Conservation (phyloP, 2,797 vertebrate genomes). For the Eutrigla gurnardus region DNA sequence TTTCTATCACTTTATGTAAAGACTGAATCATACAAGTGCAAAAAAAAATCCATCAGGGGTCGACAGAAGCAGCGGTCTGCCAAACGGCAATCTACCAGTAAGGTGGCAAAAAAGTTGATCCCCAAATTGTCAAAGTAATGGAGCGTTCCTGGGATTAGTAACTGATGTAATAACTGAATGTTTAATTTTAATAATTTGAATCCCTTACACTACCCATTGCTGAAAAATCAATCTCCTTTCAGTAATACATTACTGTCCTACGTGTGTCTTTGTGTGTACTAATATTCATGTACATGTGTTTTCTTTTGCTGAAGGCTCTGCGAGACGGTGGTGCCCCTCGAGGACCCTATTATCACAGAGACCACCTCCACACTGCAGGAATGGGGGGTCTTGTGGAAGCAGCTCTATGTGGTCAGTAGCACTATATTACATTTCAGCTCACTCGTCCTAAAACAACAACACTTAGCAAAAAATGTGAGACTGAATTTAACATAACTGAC, state of each 20-base stretch:
- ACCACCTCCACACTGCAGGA: constrained; percentile 97
- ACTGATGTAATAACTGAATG: neutral
- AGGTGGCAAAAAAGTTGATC: neutral
- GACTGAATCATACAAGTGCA: neutral
- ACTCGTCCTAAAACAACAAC: constrained; percentile 41
- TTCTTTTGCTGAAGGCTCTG: constrained; percentile 86
- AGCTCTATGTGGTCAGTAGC: constrained; percentile 97
- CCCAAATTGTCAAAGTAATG: neutral
- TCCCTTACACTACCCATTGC: neutral
- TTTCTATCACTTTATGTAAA: neutral
- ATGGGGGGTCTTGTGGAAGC: constrained; percentile 98
- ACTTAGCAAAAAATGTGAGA: constrained; percentile 41
- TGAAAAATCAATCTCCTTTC: neutral
- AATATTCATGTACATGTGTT: constrained; percentile 18
- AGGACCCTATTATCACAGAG: constrained; percentile 97
- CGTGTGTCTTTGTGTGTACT: constrained; percentile 16
- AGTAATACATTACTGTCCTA: neutral
- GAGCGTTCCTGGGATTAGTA: neutral
- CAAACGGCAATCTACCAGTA: neutral
- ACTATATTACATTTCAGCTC: constrained; percentile 16
- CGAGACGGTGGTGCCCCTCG: constrained; percentile 96
- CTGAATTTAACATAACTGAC: constrained; percentile 6
- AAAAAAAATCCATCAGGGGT: neutral
- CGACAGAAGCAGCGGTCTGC: neutral
- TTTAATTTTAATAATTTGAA: neutral